Evolutionary conservation across 2,888 invertebrate genomes (phyloP).

Genomic region (Charanyca ferruginea): DNA sequence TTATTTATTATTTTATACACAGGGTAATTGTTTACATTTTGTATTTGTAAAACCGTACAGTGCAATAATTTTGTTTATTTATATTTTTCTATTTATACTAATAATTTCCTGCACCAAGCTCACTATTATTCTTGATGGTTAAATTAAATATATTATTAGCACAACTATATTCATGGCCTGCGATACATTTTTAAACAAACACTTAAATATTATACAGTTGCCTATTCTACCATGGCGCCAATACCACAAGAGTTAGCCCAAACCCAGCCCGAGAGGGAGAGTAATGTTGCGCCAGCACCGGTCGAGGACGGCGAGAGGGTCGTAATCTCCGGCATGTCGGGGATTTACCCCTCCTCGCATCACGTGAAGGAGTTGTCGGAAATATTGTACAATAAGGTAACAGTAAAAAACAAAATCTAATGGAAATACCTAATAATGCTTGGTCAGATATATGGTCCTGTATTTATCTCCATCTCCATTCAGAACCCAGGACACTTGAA

Average conservation of each 20-base stretch:
- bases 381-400: slow-evolving; percentile 64
- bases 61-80: neutral
- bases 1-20: too few relatives aligned
- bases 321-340: slow-evolving; percentile 72
- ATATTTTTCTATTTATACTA: too few relatives aligned
- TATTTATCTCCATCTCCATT: too few relatives aligned
- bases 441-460: too few relatives aligned
- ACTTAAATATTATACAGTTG: slow-evolving; percentile 14
- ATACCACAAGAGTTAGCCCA: slow-evolving; percentile 51
- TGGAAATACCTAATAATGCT: too few relatives aligned
- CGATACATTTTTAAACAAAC: neutral
- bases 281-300: neutral
- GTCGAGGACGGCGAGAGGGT: slow-evolving; percentile 35
- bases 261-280: neutral
- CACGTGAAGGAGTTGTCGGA: slow-evolving; percentile 62
- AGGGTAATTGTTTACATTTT: too few relatives aligned
- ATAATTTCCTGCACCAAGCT: neutral
- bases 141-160: too few relatives aligned
- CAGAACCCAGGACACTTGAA: too few relatives aligned
- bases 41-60: too few relatives aligned
- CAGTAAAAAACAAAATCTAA: too few relatives aligned
- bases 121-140: neutral
- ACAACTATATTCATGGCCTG: too few relatives aligned
- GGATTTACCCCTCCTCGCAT: slow-evolving; percentile 67
- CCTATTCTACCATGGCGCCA: slow-evolving; percentile 43